Base-by-base conservation (phyloP, 1,140 invertebrate genomes). In the Drosophila varians region DNA sequence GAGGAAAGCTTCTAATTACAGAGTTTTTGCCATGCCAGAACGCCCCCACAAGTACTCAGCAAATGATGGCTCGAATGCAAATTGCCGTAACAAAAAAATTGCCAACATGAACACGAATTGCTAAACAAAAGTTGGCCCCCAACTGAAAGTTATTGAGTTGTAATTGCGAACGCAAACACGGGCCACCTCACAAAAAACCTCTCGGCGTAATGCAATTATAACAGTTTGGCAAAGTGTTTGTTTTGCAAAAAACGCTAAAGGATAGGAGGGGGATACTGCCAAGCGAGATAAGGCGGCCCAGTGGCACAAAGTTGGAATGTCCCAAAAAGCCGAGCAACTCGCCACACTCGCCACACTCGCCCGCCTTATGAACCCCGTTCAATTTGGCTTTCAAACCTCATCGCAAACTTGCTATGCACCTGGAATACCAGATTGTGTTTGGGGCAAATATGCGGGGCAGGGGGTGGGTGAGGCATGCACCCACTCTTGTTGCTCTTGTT, bases 181-280 rank as follows among this genome's bases (percentile, higher is more conserved):
- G 21, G 21, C 43, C 8, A 23, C n/a, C n/a, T n/a, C 28, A 54
- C 43, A 70, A 66, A 82, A 73, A 83, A 83, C 78, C 78, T 71
- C 76, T 77, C 52, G 60, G 64, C 74, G 58, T 83, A 77, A 77
- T 83, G 74, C 74, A 83, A 83, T 83, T 83, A 83, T 77, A 77
- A 77, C 74, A 52, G 64, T 72, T 73, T 54, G 48, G 34, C 60
- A 12, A 42, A 60, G 47, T 40, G 42, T 26, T 36, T 61, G 56
- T 64, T 64, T 58, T 21, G 28, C 16, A n/a, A 19, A 60, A 36
- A 46, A 64, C 1, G 28, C 8, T 11, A 9, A 3, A 11, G 28
- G 28, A 11, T 11, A 9, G 1, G 3, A 3, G 28, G 28, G n/a
- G 38, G 26, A 45, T 26, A 18, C 7, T 3, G n/a, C n/a, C n/a